Conservation (phyloP, 2,888 invertebrate species). For the Seira sanloemensis region DNA sequence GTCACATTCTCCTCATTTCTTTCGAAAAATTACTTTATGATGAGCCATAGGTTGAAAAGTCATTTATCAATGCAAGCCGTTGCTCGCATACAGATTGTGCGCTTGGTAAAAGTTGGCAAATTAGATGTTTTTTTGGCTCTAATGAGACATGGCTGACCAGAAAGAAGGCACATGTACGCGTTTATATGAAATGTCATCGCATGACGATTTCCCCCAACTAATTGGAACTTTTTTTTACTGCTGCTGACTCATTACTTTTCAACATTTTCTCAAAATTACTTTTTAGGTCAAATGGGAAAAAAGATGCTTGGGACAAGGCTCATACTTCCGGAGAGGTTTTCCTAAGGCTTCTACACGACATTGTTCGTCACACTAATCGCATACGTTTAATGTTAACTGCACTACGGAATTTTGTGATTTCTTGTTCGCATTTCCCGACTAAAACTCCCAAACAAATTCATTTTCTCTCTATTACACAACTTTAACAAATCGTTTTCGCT, state of each 20-base stretch:
- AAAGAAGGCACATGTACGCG: too few species aligned
- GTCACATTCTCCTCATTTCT: background rate
- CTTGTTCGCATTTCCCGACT: background rate
- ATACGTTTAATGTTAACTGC: background rate
- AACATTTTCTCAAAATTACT: background rate
- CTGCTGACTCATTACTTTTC: slow-evolving; percentile 4
- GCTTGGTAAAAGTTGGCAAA: too few species aligned
- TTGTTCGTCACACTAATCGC: background rate
- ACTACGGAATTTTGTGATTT: slow-evolving; percentile 1
- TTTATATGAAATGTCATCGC: slow-evolving; percentile 17
- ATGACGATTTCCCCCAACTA: background rate
- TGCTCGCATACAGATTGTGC: background rate
- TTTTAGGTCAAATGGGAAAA: background rate
- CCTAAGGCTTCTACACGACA: background rate
- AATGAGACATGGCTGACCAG: too few species aligned
- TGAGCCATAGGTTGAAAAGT: slow-evolving; percentile 47
- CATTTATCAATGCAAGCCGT: slow-evolving; percentile 47
- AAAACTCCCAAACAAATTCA: slow-evolving; percentile 20
- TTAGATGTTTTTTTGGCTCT: too few species aligned
- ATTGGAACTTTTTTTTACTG: background rate
- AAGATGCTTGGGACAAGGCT: background rate
- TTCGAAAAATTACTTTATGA: slow-evolving; percentile 40
- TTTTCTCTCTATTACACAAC: slow-evolving; percentile 20
- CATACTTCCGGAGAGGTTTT: background rate
- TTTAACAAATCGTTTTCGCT: slow-evolving; percentile 40